Base-by-base conservation (phyloP, 2,888 invertebrate species). In the Chironomus riparius region DNA sequence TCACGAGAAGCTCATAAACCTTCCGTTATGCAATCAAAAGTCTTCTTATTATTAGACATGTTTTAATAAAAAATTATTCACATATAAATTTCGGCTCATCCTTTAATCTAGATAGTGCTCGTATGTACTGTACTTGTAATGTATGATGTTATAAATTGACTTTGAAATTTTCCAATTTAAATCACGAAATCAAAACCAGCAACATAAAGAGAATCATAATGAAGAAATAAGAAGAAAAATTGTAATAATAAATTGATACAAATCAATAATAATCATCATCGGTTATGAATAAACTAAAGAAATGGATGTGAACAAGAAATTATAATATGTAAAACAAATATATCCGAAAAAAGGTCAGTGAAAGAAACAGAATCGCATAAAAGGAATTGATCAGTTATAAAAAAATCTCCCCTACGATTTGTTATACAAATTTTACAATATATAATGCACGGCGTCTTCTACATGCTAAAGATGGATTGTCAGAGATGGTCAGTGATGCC, bases 301-400 rank as follows among this genome's bases (percentile, higher is more conserved):
- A 38, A 38, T 38, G 38, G 6, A 56, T 56, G 56, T 15, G 38
- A 38, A 38, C 38, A 38, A 38, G 38, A 38, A 38, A 38, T 18
- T 15, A 56, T 56, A 56, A 56, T 56, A 56, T 56, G 18, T 15
- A 65, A 65, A 65, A 65, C 65, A 65, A 65, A 65, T 24, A 65
- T 65, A 21, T 65, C n/a, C 21, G 65, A 24, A 65, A 65, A 68
- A 68, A 68, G 68, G 38, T 68, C 38, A 68, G 68, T 47, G 68
- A 68, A 68, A 28, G 47, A 28, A n/a, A 21, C 12, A 68, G 28
- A 28, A 38, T 56, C 56, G 15, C 68, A 38, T 68, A 68, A 68
- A 68, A 68, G 68, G 68, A 68, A 68, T 68, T 28, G 47, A 28
- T 68, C 68, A 47, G 65, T 65, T 65, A 65, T 65, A 24, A 24